Base-by-base conservation (phyloP, 2,113 vertebrate species). In the Ceuthmochares aereus region DNA sequence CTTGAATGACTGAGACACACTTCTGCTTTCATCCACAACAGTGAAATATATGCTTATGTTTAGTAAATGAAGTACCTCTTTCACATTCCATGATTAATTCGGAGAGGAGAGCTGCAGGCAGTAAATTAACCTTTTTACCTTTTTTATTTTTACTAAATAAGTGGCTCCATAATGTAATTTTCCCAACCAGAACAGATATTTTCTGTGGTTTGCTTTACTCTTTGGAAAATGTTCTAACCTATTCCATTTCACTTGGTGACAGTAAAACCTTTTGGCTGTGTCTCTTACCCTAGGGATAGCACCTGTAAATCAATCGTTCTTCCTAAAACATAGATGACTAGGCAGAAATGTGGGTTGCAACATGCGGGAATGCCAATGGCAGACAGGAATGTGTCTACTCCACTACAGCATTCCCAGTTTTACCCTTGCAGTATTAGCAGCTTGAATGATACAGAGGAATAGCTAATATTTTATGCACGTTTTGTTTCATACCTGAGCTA, bases 51-150 rank as follows among this genome's bases (percentile, higher is more conserved):
- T 10, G 36, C 42, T 70, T 58, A 4, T 2, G 1, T 77, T 62
- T 47, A 84, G 82, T 49, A 92, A 91, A 79, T 76, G 4, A 91
- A 83, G 40, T 40, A 29, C 55, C 49, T 88, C 40, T 90, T 70
- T 88, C 80, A 58, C 59, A 18, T 54, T 54, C 64, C 14, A 79
- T 55, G 67, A 92, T 92, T 83, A 74, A 84, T 81, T 88, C 4
- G 2, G 55, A 95, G 72, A 84, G 49, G 18, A 78, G 56, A 84
- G 40, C 69, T 72, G 55, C 72, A 67, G 56, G 63, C 52, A 69
- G 42, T 80, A 52, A 68, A 89, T 89, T 64, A 81, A 84, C 49
- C 77, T 89, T 94, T 72, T 62, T 42, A 69, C 81, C 66, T 64
- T 43, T 74, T 77, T 66, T 80, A 25, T 52, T 87, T 93, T 88